Conservation (phyloP, 2,888 invertebrate genomes). For the Leptinotarsa tumamoca region DNA sequence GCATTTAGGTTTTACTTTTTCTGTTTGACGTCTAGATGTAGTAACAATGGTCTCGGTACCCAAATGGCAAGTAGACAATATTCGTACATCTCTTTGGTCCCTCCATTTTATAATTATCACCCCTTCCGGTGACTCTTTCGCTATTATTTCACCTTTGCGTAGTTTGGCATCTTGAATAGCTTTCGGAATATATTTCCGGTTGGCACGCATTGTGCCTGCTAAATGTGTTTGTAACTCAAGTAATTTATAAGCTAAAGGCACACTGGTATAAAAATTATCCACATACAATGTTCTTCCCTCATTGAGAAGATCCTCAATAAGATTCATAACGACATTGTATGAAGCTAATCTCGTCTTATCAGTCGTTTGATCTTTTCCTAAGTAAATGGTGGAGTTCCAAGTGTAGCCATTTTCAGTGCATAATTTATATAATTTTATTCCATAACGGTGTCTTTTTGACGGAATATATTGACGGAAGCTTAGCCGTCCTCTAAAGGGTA, state of each 20-base stretch:
- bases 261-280: constrained; percentile 47
- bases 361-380: constrained; percentile 28
- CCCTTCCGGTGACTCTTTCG: constrained; percentile 31
- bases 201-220: constrained; percentile 43
- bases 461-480: constrained; percentile 41
- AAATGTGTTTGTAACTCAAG: constrained; percentile 42
- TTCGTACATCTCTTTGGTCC: constrained; percentile 36
- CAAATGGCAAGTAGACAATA: constrained; percentile 34
- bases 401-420: constrained; percentile 39
- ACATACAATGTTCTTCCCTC: constrained; percentile 36
- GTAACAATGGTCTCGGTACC: constrained; percentile 14
- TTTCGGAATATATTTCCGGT: constrained; percentile 37
- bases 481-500: constrained; percentile 38
- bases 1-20: constrained; percentile 34
- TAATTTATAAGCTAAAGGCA: constrained; percentile 42
- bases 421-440: constrained; percentile 37
- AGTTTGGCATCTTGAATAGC: constrained; percentile 36
- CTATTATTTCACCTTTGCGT: constrained; percentile 34
- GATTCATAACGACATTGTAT: constrained; percentile 33
- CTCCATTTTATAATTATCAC: constrained; percentile 32
- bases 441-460: constrained; percentile 36
- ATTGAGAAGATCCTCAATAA: constrained; percentile 30
- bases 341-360: constrained; percentile 19
- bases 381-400: constrained; percentile 37
- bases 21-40: constrained; percentile 28